phyloP scores from a whole-genome alignment of 2,797 vertebrate species.

The Gobio occitaniae region DNA sequence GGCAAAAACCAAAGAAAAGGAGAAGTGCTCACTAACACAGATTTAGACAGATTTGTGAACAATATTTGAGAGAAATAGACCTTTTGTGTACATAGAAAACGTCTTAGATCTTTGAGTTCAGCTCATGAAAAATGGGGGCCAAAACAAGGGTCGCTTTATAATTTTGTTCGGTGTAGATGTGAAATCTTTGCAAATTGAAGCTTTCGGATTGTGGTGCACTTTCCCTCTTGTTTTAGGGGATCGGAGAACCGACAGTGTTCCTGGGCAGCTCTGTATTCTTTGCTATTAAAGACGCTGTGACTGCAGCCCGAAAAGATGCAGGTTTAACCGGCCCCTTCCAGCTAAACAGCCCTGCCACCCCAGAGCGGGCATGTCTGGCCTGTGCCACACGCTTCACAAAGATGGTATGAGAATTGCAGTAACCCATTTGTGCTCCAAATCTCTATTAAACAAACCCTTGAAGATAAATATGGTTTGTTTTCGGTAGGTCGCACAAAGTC shows the following conservation, averaged over 20 bases:
- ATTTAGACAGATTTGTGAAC: too few species aligned
- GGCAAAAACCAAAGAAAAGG: too few species aligned
- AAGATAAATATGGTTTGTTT: conserved; percentile 8
- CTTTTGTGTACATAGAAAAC: too few species aligned
- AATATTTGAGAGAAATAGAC: too few species aligned
- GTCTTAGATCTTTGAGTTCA: too few species aligned
- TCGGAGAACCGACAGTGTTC: conserved; percentile 86
- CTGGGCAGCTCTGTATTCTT: conserved; percentile 89
- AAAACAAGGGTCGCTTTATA: too few species aligned
- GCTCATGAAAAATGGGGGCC: too few species aligned
- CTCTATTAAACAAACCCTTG: neutral
- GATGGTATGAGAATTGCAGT: conserved; percentile 74
- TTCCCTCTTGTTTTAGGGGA: conserved; percentile 76
- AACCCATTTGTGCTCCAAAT: neutral
- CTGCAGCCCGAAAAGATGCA: conserved; percentile 76
- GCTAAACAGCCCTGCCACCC: conserved; percentile 84
- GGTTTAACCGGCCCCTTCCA: conserved; percentile 73
- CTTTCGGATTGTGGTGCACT: neutral
- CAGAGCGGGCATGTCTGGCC: conserved; percentile 82
- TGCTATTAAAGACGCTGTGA: conserved; percentile 85
- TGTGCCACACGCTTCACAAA: conserved; percentile 83
- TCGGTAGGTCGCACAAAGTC: conserved; percentile 68
- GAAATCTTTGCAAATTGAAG: neutral
- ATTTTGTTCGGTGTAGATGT: neutral
- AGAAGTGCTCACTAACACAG: too few species aligned